A percentile compares a stretch with the other conserved stretches of the same genome.
phyloP scores from a whole-genome alignment of 2,888 invertebrate genomes.

The Sturmia bella region DNA sequence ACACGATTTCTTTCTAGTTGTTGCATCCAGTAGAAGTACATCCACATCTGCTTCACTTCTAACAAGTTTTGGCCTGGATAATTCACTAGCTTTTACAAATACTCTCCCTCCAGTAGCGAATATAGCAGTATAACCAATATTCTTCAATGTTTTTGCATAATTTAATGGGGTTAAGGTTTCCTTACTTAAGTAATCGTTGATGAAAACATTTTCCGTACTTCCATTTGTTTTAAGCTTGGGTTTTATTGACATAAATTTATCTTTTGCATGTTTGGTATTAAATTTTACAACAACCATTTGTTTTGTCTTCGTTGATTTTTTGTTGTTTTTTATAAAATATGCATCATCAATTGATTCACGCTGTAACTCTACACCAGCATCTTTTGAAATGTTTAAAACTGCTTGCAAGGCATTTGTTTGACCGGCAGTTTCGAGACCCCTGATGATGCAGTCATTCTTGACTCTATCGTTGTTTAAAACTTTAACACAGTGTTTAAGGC shows the following conservation, averaged over 20 bases:
- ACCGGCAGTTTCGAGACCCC: too few species aligned
- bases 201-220: too few species aligned
- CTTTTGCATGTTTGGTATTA: background rate
- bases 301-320: background rate
- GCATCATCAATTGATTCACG: background rate
- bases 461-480: too few species aligned
- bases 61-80: background rate
- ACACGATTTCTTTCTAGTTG: background rate
- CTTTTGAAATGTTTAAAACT: too few species aligned
- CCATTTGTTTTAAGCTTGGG: background rate
- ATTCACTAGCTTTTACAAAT: background rate
- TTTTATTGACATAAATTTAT: background rate
- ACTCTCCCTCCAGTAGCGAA: background rate
- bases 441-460: too few species aligned
- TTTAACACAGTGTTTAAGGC: too few species aligned
- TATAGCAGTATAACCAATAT: background rate
- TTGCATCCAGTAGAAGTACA: background rate
- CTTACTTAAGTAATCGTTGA: background rate
- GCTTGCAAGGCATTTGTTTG: too few species aligned
- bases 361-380: too few species aligned
- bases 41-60: background rate
- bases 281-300: background rate
- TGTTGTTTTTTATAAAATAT: background rate
- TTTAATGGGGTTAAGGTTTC: background rate
- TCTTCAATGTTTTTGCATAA: slow-evolving; percentile 1